phyloP scores from a whole-genome alignment of 2,888 invertebrate species.

The Liodrosophila aerea region DNA sequence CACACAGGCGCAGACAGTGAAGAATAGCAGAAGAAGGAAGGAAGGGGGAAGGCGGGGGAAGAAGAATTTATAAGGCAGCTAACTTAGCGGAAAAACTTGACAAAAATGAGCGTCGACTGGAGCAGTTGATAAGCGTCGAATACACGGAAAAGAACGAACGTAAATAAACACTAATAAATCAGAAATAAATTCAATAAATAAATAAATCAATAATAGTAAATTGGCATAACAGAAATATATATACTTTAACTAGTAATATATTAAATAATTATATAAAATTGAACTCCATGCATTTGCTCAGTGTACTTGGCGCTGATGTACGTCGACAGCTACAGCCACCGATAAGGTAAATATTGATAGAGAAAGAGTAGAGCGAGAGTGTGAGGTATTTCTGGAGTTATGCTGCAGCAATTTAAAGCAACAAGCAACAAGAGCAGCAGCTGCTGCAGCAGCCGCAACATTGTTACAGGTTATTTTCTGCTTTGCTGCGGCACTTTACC shows the following conservation, averaged over 20 bases:
- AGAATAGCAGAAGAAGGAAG: not conserved
- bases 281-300: too few species aligned
- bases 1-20: conserved; percentile 29
- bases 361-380: not conserved
- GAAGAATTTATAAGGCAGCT: conserved; percentile 19
- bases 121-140: conserved; percentile 27
- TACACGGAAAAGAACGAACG: conserved; percentile 66
- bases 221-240: too few species aligned
- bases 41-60: not conserved
- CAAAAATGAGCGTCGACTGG: conserved; percentile 55
- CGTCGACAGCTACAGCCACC: conserved; percentile 40
- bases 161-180: conserved; percentile 3
- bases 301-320: conserved; percentile 10
- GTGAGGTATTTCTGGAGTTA: conserved; percentile 9
- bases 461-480: conserved; percentile 29
- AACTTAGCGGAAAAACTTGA: conserved; percentile 54
- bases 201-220: too few species aligned
- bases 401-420: conserved; percentile 47
- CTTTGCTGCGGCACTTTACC: conserved; percentile 25
- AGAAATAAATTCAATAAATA: too few species aligned
- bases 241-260: too few species aligned
- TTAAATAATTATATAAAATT: too few species aligned
- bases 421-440: not conserved
- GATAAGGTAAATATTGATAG: conserved; percentile 27
- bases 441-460: conserved; percentile 35